Evolutionary conservation across 2,113 vertebrate species (phyloP), one percentile per base, ranked within the genome.

Genomic region (Oryzias celebensis): DNA sequence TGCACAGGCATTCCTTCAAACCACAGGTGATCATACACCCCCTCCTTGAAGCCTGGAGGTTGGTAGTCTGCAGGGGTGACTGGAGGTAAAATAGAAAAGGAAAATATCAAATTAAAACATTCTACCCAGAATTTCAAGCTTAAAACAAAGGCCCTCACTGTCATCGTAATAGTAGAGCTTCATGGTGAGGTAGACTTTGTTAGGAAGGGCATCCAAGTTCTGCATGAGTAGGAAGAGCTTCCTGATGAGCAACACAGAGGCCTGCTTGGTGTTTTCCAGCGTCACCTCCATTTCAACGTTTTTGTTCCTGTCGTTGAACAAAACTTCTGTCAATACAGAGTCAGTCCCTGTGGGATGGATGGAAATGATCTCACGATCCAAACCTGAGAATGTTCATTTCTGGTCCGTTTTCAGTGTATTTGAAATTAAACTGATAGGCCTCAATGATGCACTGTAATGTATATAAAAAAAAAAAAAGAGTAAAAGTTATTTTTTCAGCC

Each of bases 371-470:
- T 28, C 4, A 4, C 8, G 8, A 52, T 81, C 49, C 73, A 42
- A 58, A 93, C 93, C 87, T 91, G 71, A 89, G n/a, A 48, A 93
- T 81, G 61, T 91, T 86, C 87, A 93, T 88, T 69, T 91, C 71
- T 55, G 95, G 94, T 69, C 96, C 95, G 3, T 75, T 77, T 44
- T 81, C 70, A 14, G 93, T 94, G 52, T 99, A 98, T 84, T 91
- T 97, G 91, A 98, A 94, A 81, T 95, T 98, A 89, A 99, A 98
- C 75, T 97, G 95, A 80, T 99, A 99, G 58, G 94, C 96, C 80
- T 98, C 97, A 61, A 94, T 93, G 65, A 98, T 88, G 45, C 91
- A 92, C 97, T 99, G 89, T 84, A 67, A 86, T 49, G 87, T 87
- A 68, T n/a, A n/a, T n/a, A 85, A 20, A 18, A 18, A 10, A 75